Evolutionary conservation across 2,797 vertebrate genomes (phyloP).

Genomic region (Eulemur albifrons): DNA sequence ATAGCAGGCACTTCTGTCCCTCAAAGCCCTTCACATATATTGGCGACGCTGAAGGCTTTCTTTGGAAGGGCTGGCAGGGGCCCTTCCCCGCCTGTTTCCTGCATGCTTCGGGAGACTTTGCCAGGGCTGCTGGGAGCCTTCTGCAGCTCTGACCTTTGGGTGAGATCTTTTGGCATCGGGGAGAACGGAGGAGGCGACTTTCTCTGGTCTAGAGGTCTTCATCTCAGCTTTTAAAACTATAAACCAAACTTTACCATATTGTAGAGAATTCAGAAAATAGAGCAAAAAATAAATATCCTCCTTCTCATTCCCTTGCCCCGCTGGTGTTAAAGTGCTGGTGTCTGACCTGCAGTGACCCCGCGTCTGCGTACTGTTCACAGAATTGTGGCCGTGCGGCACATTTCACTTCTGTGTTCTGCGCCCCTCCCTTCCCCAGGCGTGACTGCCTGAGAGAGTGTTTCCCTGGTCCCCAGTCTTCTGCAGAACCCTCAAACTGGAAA

Average conservation of each 20-base stretch:
- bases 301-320: neutral
- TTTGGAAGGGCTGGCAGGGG: neutral
- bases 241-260: neutral
- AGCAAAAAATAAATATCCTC: neutral
- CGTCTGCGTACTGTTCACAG: neutral
- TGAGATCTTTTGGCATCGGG: neutral
- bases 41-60: neutral
- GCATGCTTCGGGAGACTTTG: neutral
- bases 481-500: neutral
- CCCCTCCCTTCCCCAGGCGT: accelerated
- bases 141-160: neutral
- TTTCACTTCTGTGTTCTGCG: neutral
- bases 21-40: neutral
- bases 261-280: neutral
- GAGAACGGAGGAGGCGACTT: neutral
- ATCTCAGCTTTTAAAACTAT: neutral
- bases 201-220: neutral
- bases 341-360: neutral
- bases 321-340: neutral
- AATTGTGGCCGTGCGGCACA: neutral
- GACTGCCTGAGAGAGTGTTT: neutral
- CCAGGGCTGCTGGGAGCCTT: neutral
- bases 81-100: neutral
- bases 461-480: neutral
- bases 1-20: neutral